These are phyloP conservation scores for Zalophus californianus DNA, from an alignment of 2,797 vertebrate genomes.

Conservation along the genomic window DNA sequence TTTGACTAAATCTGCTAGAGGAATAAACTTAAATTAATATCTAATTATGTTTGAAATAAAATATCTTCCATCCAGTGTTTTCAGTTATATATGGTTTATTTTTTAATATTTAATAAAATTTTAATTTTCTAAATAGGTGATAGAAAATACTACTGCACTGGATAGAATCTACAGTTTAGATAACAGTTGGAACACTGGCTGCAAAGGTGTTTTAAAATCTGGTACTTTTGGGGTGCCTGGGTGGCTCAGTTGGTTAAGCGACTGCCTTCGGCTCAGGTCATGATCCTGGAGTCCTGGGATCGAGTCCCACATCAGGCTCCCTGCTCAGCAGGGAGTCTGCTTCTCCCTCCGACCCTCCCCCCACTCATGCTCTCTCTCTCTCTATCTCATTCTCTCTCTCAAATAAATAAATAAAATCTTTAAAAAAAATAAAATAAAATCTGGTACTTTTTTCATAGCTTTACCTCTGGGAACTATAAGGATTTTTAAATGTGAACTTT, in stretches of 20 bases:
- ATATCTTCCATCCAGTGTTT: background rate
- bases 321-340: too few relatives aligned
- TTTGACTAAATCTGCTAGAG: slow-evolving; percentile 35
- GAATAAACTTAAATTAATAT: background rate
- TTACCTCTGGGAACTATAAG: background rate
- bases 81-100: background rate
- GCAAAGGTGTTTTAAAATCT: background rate
- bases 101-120: slow-evolving; percentile 14
- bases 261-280: too few relatives aligned
- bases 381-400: too few relatives aligned
- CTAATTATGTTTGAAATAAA: slow-evolving; percentile 20
- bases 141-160: background rate
- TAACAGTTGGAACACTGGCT: background rate
- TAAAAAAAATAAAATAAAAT: background rate
- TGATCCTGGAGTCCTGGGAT: too few relatives aligned
- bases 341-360: too few relatives aligned
- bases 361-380: too few relatives aligned
- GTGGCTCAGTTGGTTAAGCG: too few relatives aligned
- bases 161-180: background rate
- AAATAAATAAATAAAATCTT: too few relatives aligned
- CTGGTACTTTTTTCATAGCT: background rate
- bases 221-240: background rate
- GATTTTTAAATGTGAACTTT: slow-evolving; percentile 31
- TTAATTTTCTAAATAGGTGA: slow-evolving; percentile 48
- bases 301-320: too few relatives aligned